A percentile compares a stretch with the other conserved stretches of the same genome.
Evolutionary conservation across 2,113 vertebrate genomes (phyloP).

Genomic region (Gallinago undulata): DNA sequence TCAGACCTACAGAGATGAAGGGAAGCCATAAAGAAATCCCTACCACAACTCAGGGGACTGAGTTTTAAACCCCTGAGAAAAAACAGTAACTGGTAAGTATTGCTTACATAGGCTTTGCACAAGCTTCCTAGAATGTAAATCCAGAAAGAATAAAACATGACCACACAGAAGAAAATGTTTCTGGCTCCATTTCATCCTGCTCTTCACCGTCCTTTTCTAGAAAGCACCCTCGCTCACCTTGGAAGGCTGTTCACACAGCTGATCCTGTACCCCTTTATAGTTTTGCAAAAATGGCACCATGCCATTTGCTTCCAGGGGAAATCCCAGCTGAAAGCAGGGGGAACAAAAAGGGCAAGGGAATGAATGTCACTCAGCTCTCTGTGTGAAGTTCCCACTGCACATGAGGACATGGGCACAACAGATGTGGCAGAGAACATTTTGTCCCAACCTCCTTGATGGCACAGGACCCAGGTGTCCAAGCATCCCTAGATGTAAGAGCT

Average conservation of each 20-base stretch:
- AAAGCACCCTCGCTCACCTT: neutral
- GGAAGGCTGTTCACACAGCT: neutral
- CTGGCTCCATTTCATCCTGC: neutral
- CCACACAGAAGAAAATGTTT: neutral
- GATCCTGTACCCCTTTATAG: neutral
- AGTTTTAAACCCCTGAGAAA: neutral
- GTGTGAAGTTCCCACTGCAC: neutral
- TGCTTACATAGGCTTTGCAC: neutral
- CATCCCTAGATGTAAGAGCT: neutral
- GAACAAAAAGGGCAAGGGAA: neutral
- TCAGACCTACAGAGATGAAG: neutral
- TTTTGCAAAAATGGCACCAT: neutral
- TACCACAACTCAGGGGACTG: neutral
- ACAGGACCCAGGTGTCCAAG: neutral
- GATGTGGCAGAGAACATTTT: neutral
- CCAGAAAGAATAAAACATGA: neutral
- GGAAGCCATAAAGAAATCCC: neutral
- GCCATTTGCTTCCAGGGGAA: neutral
- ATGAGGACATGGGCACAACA: neutral
- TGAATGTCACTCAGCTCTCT: accelerated
- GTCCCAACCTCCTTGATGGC: neutral
- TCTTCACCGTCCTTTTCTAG: neutral
- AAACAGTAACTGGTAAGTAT: neutral
- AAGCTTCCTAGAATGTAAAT: neutral
- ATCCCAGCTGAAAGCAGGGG: neutral